Base-by-base conservation (phyloP, 23 tunicate genomes). In the Halocynthia roretzi region DNA sequence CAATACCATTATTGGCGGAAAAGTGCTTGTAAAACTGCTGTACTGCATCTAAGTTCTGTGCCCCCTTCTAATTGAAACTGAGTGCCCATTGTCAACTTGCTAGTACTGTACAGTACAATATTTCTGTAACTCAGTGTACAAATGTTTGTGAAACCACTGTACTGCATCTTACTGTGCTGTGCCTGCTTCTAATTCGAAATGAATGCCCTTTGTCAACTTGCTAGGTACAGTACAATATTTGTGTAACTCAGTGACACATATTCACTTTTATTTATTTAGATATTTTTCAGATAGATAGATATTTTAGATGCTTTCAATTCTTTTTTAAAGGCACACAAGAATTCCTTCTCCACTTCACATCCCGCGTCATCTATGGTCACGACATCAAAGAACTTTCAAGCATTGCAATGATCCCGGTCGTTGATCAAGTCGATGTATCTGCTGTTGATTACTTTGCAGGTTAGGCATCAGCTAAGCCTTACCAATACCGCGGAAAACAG, bases 391-490 rank as follows among this genome's bases (percentile, higher is more conserved):
- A 56, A 8, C 67, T 78, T 23, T 12, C 67, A 6, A 54, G 7
- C 15, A 66, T 70, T 9, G 81, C 96, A 5, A 65, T 89, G 85
- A 75, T 84, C 31, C 85, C 89, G 5, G 65, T 89, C 22, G 55
- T 51, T 18, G 87, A 80, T 49, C 82, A 58, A 52, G 49, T 51
- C 6, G 80, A n/a, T 8, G 68, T 77, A 6, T 64, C 50, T 19
- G 85, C 90, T 8, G 85, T 89, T 14, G 96, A 89, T 67, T 89
- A 84, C 62, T 71, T 70, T 70, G 89, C 88, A n/a, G 85, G 96
- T 84, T 20, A 65, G 80, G 7, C 0, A 20, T 20, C 5, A 65
- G 9, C 70, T 20, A 5, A 44, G 70, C n/a, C n/a, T n/a, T n/a
- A n/a, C n/a, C n/a, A n/a, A n/a, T n/a, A n/a, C n/a, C n/a, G n/a